A percentile compares a stretch with the other conserved stretches of the same genome.
These are phyloP conservation scores for Colostygia pectinataria DNA, from an alignment of 2,888 invertebrate genomes.

Conservation along the genomic window DNA sequence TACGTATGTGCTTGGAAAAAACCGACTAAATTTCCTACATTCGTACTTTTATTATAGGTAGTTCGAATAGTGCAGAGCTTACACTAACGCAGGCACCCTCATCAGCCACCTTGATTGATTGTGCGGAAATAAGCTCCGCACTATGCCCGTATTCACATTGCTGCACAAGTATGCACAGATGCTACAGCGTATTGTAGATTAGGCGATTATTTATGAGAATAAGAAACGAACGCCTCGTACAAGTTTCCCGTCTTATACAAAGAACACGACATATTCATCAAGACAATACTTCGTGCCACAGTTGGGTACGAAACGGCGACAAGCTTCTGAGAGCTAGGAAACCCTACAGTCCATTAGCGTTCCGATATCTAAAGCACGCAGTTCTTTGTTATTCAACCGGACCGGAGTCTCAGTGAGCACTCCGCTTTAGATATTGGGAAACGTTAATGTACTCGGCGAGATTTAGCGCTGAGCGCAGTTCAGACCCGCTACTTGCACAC, in stretches of 20 bases:
- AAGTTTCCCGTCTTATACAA: slow-evolving; percentile 12
- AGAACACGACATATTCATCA: slow-evolving; percentile 4
- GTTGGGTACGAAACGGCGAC: slow-evolving; percentile 40
- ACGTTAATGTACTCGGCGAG: slow-evolving; percentile 74
- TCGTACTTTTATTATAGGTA: slow-evolving; percentile 53
- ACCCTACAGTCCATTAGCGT: slow-evolving; percentile 72
- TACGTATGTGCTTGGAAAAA: slow-evolving; percentile 51
- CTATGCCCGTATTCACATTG: slow-evolving; percentile 44
- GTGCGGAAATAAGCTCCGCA: slow-evolving; percentile 69
- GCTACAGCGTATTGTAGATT: slow-evolving; percentile 26
- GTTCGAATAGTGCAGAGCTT: slow-evolving; percentile 55
- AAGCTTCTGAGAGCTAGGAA: slow-evolving; percentile 61
- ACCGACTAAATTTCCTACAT: slow-evolving; percentile 45
- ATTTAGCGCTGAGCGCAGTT: slow-evolving; percentile 63
- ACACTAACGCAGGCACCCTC: slow-evolving; percentile 61
- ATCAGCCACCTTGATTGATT: slow-evolving; percentile 73
- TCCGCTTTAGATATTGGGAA: slow-evolving; percentile 78
- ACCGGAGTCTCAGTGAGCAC: slow-evolving; percentile 59
- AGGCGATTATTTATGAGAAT: slow-evolving; percentile 35
- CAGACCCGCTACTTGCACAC: slow-evolving; percentile 43
- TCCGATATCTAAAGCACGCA: slow-evolving; percentile 72
- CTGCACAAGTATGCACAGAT: slow-evolving; percentile 38
- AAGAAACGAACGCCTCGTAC: slow-evolving; percentile 22
- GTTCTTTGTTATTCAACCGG: slow-evolving; percentile 78
- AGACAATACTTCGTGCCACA: slow-evolving; percentile 17